Evolutionary conservation across 2,113 vertebrate genomes (phyloP).

Genomic region (Petrocephalus microphthalmus): DNA sequence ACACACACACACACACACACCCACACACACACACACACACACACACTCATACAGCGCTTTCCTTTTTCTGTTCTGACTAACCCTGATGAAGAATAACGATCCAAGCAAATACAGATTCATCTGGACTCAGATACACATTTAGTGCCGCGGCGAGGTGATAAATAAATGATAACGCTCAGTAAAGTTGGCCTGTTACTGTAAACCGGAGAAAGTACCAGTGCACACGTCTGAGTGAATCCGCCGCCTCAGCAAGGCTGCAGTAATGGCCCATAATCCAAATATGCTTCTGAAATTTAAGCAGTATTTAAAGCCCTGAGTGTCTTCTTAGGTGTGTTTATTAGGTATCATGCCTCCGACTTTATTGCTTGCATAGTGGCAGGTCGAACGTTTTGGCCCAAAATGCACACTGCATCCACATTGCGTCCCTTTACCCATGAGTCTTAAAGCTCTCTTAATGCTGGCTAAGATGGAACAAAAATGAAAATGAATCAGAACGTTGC

Average conservation of each 20-base stretch:
- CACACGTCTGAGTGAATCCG: not conserved
- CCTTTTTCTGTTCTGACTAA: not conserved
- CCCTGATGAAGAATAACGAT: not conserved
- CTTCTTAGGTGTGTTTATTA: not conserved
- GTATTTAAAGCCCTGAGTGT: not conserved
- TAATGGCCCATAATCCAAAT: not conserved
- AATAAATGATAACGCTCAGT: not conserved
- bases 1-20: no score
- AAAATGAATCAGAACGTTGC: not conserved
- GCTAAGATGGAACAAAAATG: not conserved
- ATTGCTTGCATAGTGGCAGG: not conserved
- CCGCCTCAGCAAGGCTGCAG: not conserved
- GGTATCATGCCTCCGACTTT: not conserved
- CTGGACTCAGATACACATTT: conserved; percentile 9
- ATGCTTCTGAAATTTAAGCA: not conserved
- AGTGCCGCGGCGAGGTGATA: no score
- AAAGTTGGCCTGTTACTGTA: not conserved
- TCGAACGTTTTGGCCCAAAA: not conserved
- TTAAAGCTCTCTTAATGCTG: not conserved
- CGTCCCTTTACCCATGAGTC: not conserved
- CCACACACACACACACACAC: not conserved
- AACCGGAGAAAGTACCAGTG: not conserved
- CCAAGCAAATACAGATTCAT: not conserved
- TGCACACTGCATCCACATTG: not conserved
- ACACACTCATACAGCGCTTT: no score